These are phyloP conservation scores for Homarus gammarus DNA, from an alignment of 2,888 invertebrate genomes.

Conservation along the genomic window DNA sequence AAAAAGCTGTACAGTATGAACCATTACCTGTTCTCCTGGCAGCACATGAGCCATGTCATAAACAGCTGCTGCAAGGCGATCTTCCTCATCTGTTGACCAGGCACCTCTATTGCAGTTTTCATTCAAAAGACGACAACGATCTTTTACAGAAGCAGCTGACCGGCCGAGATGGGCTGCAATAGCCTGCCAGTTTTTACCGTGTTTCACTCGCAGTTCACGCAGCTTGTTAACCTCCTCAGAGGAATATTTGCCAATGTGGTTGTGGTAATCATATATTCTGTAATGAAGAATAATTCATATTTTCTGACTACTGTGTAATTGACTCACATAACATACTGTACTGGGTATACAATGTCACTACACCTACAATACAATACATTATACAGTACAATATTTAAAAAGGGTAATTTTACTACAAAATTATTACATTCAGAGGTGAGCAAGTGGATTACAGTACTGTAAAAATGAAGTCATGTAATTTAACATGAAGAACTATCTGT, in stretches of 20 bases:
- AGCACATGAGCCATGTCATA: conserved; percentile 79
- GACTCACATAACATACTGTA: too few relatives aligned
- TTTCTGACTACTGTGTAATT: too few relatives aligned
- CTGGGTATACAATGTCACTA: too few relatives aligned
- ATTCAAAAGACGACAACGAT: conserved; percentile 80
- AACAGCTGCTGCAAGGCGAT: conserved; percentile 79
- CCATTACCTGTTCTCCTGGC: conserved; percentile 80
- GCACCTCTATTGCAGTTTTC: conserved; percentile 80
- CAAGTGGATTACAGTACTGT: too few relatives aligned
- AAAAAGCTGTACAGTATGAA: background rate
- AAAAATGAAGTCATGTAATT: too few relatives aligned
- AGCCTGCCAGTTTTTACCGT: conserved; percentile 81
- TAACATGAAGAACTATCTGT: too few relatives aligned
- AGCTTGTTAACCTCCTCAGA: conserved; percentile 79
- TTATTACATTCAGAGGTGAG: too few relatives aligned
- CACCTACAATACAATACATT: too few relatives aligned
- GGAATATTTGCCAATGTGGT: conserved; percentile 81
- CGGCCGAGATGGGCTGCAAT: conserved; percentile 80
- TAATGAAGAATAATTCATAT: background rate
- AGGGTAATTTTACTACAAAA: too few relatives aligned
- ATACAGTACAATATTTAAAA: too few relatives aligned
- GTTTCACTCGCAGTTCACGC: conserved; percentile 78
- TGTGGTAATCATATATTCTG: conserved; percentile 81
- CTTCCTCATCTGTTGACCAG: conserved; percentile 80
- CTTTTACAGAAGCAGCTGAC: conserved; percentile 81